Percentiles rank a stretch among this genome's conserved stretches.
These are phyloP conservation scores for Enchytraeus crypticus DNA, from an alignment of 2,888 invertebrate genomes.

Conservation along the genomic window DNA sequence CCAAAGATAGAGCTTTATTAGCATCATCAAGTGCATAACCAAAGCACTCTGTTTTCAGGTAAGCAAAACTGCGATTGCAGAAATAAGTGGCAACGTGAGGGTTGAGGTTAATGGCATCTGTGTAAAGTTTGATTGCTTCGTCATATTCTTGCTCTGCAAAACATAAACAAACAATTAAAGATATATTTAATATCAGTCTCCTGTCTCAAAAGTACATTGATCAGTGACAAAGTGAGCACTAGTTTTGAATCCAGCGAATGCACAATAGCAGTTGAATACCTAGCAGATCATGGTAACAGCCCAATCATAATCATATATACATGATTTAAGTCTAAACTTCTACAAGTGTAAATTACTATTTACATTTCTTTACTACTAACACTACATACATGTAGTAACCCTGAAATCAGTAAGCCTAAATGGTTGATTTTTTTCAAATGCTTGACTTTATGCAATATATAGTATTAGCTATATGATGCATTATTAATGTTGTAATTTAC, in stretches of 20 bases:
- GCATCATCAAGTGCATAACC: slow-evolving; percentile 90
- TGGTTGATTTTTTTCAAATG: too few species aligned
- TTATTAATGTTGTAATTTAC: too few species aligned
- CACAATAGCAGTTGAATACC: background rate
- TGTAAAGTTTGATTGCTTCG: slow-evolving; percentile 72
- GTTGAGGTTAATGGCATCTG: slow-evolving; percentile 76
- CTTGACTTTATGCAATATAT: too few species aligned
- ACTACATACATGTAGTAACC: too few species aligned
- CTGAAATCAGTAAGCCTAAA: too few species aligned
- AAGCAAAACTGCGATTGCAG: slow-evolving; percentile 90
- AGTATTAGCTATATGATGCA: too few species aligned
- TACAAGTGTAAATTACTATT: background rate
- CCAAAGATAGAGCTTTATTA: slow-evolving; percentile 77
- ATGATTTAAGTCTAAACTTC: background rate
- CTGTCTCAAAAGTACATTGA: background rate
- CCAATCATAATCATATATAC: background rate
- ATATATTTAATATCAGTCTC: background rate
- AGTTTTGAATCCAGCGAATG: background rate
- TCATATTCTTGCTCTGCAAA: slow-evolving; percentile 75
- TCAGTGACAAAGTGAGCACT: background rate
- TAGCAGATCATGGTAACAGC: background rate
- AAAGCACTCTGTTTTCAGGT: slow-evolving; percentile 85
- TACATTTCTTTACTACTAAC: too few species aligned
- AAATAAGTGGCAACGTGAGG: slow-evolving; percentile 77
- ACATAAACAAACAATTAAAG: background rate